A percentile compares a stretch with the other conserved stretches of the same genome.
These are phyloP conservation scores for Odocoileus virginianus DNA, from an alignment of 2,113 vertebrate genomes.

Conservation along the genomic window DNA sequence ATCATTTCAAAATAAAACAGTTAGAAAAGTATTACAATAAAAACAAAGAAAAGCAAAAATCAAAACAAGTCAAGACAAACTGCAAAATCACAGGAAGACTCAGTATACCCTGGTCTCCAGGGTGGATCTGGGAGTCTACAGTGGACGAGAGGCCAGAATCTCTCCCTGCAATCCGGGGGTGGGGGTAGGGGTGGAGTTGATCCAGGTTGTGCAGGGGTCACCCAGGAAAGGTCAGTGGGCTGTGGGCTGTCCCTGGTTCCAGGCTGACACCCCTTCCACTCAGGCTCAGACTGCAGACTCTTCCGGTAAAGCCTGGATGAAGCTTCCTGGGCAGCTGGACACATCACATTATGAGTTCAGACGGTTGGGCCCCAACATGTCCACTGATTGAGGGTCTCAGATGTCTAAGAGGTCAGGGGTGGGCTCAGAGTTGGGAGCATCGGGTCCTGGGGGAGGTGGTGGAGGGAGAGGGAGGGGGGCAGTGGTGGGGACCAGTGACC, in stretches of 20 bases:
- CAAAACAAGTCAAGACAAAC: neutral
- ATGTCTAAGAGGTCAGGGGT: neutral
- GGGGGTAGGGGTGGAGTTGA: neutral
- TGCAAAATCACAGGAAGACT: no score
- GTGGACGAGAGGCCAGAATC: neutral
- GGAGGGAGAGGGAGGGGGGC: neutral
- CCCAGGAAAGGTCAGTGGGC: neutral
- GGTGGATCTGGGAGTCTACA: neutral
- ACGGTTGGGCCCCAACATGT: fast-evolving
- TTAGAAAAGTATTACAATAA: neutral
- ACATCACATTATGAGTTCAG: neutral
- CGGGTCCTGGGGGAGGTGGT: neutral
- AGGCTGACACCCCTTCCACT: neutral
- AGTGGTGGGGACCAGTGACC: neutral
- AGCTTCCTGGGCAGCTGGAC: neutral
- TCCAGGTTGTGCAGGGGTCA: neutral
- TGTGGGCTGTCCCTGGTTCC: neutral
- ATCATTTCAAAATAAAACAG: neutral
- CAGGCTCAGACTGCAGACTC: no score
- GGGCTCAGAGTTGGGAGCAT: neutral
- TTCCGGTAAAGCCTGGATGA: neutral
- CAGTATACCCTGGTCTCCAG: neutral
- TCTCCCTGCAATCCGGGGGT: neutral
- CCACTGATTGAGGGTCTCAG: neutral
- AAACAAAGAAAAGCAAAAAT: neutral